These are phyloP conservation scores for Ceyx erithaca DNA, from an alignment of 2,797 vertebrate genomes.

Conservation along the genomic window DNA sequence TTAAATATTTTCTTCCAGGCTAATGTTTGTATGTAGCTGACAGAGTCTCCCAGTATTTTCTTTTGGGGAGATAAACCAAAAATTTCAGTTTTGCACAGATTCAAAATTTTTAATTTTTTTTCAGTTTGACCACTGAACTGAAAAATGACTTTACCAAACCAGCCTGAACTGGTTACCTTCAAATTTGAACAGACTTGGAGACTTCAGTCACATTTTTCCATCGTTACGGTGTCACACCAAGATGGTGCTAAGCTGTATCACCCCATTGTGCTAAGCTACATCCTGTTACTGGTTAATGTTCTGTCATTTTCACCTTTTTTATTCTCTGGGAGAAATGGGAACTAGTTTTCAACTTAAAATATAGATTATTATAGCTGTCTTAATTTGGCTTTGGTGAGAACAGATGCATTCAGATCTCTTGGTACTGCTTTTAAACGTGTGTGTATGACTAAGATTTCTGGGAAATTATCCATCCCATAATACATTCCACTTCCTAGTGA, in stretches of 20 bases:
- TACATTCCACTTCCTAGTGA: neutral
- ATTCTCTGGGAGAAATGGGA: neutral
- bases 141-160: neutral
- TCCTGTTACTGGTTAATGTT: neutral
- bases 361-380: neutral
- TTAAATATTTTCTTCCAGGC: neutral
- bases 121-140: neutral
- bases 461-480: neutral
- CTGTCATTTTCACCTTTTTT: neutral
- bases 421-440: neutral
- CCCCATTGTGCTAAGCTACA: neutral
- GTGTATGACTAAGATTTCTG: neutral
- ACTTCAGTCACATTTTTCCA: neutral
- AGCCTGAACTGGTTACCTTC: neutral
- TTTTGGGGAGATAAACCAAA: neutral
- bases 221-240: neutral
- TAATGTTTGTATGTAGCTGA: neutral
- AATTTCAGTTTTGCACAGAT: neutral
- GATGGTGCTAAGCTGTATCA: neutral
- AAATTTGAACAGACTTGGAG: neutral
- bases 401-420: neutral
- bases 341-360: neutral
- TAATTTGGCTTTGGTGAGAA: neutral
- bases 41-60: constrained; percentile 7
- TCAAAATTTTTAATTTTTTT: neutral